Evolutionary conservation across 2,888 invertebrate genomes (phyloP).

Genomic region (Euphydryas editha): DNA sequence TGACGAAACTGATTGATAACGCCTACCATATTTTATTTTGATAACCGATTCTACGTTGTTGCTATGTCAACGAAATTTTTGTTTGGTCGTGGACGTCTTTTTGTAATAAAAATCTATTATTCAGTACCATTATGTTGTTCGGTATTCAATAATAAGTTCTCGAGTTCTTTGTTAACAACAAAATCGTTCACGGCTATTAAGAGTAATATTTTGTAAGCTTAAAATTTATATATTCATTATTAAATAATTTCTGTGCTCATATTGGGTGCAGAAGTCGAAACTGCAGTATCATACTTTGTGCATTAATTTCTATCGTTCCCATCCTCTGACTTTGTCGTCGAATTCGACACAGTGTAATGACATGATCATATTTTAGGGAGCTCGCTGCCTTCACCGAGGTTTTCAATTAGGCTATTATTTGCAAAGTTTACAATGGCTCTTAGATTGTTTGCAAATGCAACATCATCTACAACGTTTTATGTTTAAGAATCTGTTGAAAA

Average conservation of each 20-base stretch:
- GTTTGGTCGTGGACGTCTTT: not conserved
- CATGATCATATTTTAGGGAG: conserved; percentile 43
- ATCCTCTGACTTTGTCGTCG: conserved; percentile 39
- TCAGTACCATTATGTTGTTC: not conserved
- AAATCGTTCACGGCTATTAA: not conserved
- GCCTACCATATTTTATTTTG: conserved; percentile 60
- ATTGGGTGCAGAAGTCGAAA: conserved; percentile 41
- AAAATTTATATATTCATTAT: conserved; percentile 24
- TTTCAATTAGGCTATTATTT: conserved; percentile 49
- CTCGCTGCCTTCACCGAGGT: conserved; percentile 48
- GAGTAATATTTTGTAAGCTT: conserved; percentile 8
- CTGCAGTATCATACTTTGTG: conserved; percentile 60
- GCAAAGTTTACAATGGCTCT: conserved; percentile 53
- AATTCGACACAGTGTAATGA: conserved; percentile 66
- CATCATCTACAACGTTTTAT: conserved; percentile 53
- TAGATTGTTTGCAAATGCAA: conserved; percentile 57
- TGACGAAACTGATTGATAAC: conserved; percentile 80
- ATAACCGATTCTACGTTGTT: conserved; percentile 61
- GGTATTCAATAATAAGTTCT: not conserved
- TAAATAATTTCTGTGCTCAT: conserved; percentile 15
- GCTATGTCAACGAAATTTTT: conserved; percentile 51
- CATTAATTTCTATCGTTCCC: conserved; percentile 65
- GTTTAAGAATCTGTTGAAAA: conserved; percentile 2
- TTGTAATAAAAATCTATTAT: conserved; percentile 1
- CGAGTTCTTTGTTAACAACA: conserved; percentile 14